Conservation (phyloP, 2,888 invertebrate species). For the Eilema sororculum region DNA sequence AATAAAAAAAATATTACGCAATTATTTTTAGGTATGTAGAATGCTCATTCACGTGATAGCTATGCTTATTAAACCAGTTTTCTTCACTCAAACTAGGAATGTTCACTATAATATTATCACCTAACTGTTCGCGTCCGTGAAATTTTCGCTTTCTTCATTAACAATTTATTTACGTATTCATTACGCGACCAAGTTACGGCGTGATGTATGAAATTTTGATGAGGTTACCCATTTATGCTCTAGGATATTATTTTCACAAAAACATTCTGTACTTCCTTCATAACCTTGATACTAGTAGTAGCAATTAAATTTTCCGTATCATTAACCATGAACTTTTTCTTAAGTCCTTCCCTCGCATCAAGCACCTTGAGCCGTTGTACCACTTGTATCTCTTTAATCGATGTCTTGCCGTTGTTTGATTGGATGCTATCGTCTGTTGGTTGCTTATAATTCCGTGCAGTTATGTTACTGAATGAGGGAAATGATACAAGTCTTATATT, state of each 20-base stretch:
- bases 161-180: conserved; percentile 54
- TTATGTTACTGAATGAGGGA: conserved; percentile 22
- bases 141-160: conserved; percentile 59
- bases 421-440: conserved; percentile 18
- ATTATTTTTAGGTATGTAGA: not conserved
- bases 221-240: conserved; percentile 17
- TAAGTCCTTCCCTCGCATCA: conserved; percentile 2
- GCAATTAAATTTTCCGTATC: not conserved
- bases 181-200: conserved; percentile 39
- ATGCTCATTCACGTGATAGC: not conserved
- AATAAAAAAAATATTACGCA: too few species aligned
- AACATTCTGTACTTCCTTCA: not conserved
- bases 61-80: conserved; percentile 1
- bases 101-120: not conserved
- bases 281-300: not conserved
- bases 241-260: conserved; percentile 6
- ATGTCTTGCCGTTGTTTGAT: conserved; percentile 13
- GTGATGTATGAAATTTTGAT: conserved; percentile 39
- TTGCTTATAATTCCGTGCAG: conserved; percentile 30
- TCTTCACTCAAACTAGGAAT: not conserved
- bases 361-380: conserved; percentile 8
- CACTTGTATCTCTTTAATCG: not conserved
- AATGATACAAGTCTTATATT: conserved; percentile 21
- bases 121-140: conserved; percentile 38
- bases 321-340: not conserved